A percentile compares a stretch with the other conserved stretches of the same genome.
Evolutionary conservation across 2,888 invertebrate genomes (phyloP).

Genomic region (Drosophila lacicola): DNA sequence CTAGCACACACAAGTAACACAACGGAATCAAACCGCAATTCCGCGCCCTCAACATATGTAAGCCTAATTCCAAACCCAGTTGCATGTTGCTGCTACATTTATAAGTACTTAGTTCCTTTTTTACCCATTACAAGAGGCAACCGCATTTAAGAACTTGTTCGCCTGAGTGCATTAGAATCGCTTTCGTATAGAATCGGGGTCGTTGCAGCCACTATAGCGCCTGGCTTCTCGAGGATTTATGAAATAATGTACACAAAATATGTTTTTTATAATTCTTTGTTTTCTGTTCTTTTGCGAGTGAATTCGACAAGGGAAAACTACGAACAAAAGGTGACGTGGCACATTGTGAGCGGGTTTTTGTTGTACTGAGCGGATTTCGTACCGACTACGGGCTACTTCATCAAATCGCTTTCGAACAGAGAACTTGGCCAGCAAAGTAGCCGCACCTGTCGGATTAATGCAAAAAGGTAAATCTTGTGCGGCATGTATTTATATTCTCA

Average conservation of each 20-base stretch:
- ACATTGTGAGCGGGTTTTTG: slow-evolving; percentile 48
- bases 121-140: slow-evolving; percentile 33
- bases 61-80: slow-evolving; percentile 59
- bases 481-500: not conserved
- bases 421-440: slow-evolving; percentile 19
- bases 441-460: slow-evolving; percentile 52
- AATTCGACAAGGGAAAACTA: slow-evolving; percentile 21
- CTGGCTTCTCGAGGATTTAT: slow-evolving; percentile 65
- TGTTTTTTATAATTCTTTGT: slow-evolving; percentile 57
- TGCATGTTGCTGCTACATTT: slow-evolving; percentile 55
- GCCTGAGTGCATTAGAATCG: slow-evolving; percentile 81
- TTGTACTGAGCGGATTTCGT: slow-evolving; percentile 53
- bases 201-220: slow-evolving; percentile 29
- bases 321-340: slow-evolving; percentile 55
- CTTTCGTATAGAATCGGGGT: slow-evolving; percentile 32
- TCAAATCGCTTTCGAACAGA: slow-evolving; percentile 56
- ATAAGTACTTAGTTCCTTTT: slow-evolving; percentile 32
- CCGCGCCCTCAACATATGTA: slow-evolving; percentile 66
- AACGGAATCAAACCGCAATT: slow-evolving; percentile 68
- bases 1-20: slow-evolving; percentile 31
- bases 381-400: slow-evolving; percentile 55
- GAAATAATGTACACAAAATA: slow-evolving; percentile 67
- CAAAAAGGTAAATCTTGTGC: slow-evolving; percentile 11
- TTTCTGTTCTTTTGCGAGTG: slow-evolving; percentile 29
- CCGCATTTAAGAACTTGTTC: slow-evolving; percentile 51